Percentiles rank a stretch among this genome's conserved stretches.
Evolutionary conservation across 2,797 vertebrate genomes (phyloP).

Genomic region (Sebastes goodei): DNA sequence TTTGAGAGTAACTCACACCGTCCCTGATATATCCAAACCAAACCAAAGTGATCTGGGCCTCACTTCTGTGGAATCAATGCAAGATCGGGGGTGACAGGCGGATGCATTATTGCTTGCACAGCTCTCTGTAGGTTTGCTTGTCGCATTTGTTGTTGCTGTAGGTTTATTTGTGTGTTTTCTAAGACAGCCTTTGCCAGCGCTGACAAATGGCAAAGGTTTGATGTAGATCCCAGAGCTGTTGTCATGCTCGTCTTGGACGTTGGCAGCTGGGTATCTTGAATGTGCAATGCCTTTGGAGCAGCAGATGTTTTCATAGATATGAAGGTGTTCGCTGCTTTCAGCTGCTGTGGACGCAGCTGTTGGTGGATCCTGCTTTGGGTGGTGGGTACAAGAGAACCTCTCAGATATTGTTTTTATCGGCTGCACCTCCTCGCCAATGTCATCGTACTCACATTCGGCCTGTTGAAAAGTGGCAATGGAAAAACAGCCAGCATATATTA

Average conservation of each 20-base stretch:
- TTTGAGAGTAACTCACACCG: neutral
- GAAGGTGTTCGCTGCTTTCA: fast-evolving
- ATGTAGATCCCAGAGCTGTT: constrained; percentile 4
- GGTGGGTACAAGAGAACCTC: neutral
- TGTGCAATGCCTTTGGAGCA: neutral
- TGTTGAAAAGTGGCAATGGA: neutral
- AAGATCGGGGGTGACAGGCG: neutral
- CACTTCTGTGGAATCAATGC: neutral
- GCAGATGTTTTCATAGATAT: constrained; percentile 46
- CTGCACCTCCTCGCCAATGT: neutral
- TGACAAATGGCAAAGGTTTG: constrained; percentile 6
- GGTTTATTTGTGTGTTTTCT: neutral
- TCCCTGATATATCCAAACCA: constrained; percentile 45
- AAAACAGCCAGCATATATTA: neutral
- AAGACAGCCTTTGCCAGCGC: neutral
- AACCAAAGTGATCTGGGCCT: constrained; percentile 37
- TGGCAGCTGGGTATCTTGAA: neutral
- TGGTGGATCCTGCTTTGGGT: neutral
- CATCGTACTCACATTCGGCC: neutral
- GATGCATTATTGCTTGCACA: neutral
- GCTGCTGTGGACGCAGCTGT: neutral
- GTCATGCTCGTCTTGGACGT: neutral
- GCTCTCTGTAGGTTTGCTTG: neutral
- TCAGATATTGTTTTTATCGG: neutral
- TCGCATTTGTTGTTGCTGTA: neutral